These are phyloP conservation scores for Cyaniris semiargus DNA, from an alignment of 2,888 invertebrate species.

Conservation along the genomic window DNA sequence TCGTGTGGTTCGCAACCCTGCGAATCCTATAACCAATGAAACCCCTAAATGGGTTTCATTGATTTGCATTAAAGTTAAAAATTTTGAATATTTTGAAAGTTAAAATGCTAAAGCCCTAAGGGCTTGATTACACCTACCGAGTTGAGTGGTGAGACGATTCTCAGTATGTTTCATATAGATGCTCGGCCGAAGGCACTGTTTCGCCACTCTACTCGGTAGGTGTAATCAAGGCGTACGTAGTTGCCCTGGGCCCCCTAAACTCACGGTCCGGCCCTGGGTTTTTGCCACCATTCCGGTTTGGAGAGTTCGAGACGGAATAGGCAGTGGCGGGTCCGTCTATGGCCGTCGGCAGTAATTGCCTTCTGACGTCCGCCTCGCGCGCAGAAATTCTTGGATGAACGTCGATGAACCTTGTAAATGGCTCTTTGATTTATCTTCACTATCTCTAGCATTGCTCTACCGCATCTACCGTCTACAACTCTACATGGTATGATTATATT, in stretches of 20 bases:
- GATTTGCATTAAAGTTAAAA: too few relatives aligned
- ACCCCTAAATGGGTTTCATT: too few relatives aligned
- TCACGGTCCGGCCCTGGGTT: background rate
- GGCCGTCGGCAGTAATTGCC: constrained; percentile 3
- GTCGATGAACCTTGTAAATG: background rate
- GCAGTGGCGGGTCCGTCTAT: background rate
- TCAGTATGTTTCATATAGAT: too few relatives aligned
- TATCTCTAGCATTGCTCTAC: background rate
- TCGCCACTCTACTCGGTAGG: too few relatives aligned
- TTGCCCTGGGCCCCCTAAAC: background rate
- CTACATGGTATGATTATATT: too few relatives aligned
- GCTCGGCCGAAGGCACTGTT: too few relatives aligned
- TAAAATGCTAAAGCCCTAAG: too few relatives aligned
- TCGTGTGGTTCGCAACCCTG: background rate
- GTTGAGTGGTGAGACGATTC: too few relatives aligned
- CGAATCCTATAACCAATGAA: background rate
- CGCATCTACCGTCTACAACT: too few relatives aligned
- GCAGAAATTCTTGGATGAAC: background rate
- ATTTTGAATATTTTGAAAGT: too few relatives aligned
- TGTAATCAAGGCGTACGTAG: too few relatives aligned
- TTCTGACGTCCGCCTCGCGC: background rate
- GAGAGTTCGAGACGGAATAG: constrained; percentile 11
- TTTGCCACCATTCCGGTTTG: constrained; percentile 16
- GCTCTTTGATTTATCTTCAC: background rate
- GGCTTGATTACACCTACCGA: too few relatives aligned